Evolutionary conservation across 2,888 invertebrate genomes (phyloP).

Genomic region (Busseola fusca): DNA sequence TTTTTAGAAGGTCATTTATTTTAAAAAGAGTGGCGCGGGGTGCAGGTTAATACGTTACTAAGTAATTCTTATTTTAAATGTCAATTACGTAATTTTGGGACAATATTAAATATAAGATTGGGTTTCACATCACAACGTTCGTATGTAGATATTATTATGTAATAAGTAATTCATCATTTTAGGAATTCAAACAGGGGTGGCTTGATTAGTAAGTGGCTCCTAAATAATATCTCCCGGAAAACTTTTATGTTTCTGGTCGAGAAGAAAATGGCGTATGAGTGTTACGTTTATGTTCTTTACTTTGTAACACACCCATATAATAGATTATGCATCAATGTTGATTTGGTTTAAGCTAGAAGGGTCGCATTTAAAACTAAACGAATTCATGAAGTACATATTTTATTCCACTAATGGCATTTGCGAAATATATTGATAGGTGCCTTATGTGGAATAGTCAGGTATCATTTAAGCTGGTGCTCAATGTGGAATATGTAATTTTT

Average conservation of each 20-base stretch:
- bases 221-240: constrained; percentile 9
- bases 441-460: too few relatives aligned
- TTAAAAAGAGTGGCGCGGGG: background rate
- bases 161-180: constrained; percentile 36
- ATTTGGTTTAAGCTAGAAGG: background rate
- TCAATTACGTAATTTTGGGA: constrained; percentile 31
- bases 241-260: constrained; percentile 13
- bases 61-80: constrained; percentile 14
- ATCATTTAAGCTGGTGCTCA: too few relatives aligned
- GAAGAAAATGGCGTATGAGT: constrained; percentile 5
- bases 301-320: background rate
- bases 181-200: constrained; percentile 21
- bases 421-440: too few relatives aligned
- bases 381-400: background rate
- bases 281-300: constrained; percentile 12
- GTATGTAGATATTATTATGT: constrained; percentile 2
- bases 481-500: too few relatives aligned
- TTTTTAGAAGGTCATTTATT: background rate
- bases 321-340: background rate
- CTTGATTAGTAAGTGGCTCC: constrained; percentile 29
- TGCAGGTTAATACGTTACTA: too few relatives aligned
- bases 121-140: background rate
- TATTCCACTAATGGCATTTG: too few relatives aligned
- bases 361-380: background rate
- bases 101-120: constrained; percentile 30